Percentiles rank a stretch among this genome's conserved stretches.
Evolutionary conservation across 2,113 vertebrate species (phyloP).

Genomic region (Terrapene triunguis): DNA sequence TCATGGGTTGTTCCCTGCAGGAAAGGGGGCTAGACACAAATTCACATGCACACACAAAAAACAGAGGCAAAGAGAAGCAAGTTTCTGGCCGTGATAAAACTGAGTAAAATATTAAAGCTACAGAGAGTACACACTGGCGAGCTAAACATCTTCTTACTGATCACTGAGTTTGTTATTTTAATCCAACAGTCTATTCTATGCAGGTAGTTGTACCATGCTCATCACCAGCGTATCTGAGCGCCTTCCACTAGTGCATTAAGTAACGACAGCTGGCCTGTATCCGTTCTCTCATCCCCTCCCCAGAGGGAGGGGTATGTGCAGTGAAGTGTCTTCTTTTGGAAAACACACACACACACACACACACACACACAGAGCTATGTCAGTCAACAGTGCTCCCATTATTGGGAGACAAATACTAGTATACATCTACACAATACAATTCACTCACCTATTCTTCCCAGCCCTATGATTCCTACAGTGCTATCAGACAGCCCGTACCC

Average conservation of each 20-base stretch:
- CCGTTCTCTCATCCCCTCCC: not conserved
- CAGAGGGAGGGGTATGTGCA: not conserved
- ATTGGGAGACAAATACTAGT: too few relatives aligned
- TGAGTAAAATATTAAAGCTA: not conserved
- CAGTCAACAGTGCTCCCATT: too few relatives aligned
- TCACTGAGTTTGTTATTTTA: not conserved
- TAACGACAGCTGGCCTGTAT: not conserved
- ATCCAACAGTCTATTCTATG: not conserved
- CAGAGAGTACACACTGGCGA: not conserved
- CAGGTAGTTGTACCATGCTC: not conserved
- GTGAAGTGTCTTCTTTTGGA: not conserved
- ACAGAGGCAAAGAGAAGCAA: not conserved
- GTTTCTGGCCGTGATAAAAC: not conserved
- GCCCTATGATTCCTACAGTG: constrained; percentile 94
- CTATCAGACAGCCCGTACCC: constrained; percentile 91
- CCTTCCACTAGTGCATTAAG: not conserved
- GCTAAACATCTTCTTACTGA: not conserved
- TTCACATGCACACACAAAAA: not conserved
- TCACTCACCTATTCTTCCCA: constrained; percentile 93
- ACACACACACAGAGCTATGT: too few relatives aligned
- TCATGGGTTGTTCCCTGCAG: not conserved
- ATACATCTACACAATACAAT: accelerated
- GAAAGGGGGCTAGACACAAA: not conserved
- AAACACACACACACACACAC: not conserved
- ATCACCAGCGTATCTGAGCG: not conserved